phyloP scores from a whole-genome alignment of 2,797 vertebrate genomes.

The Hylomyscus alleni region DNA sequence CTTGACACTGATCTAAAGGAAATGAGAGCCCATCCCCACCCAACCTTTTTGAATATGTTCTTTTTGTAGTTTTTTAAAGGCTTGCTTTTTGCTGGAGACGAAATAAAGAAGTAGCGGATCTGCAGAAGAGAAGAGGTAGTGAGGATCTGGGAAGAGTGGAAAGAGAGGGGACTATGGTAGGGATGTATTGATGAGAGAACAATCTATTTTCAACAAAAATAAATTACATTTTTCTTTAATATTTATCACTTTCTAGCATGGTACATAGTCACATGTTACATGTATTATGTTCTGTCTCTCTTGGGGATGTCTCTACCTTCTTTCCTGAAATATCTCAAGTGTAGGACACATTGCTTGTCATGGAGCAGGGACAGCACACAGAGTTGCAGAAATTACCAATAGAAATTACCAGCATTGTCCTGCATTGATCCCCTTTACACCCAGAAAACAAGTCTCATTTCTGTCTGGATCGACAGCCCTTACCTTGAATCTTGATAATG shows the following conservation, averaged over 20 bases:
- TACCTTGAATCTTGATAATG: fast-evolving
- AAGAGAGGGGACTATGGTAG: not conserved
- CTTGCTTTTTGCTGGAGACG: not conserved
- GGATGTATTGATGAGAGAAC: not conserved
- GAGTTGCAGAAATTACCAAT: not conserved
- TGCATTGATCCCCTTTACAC: not conserved
- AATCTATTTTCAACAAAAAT: not conserved
- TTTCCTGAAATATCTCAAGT: not conserved
- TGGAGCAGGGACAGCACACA: not conserved
- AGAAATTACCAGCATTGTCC: too few species aligned
- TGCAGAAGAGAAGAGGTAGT: not conserved
- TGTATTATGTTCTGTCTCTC: not conserved
- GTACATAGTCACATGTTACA: not conserved
- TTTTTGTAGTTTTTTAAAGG: not conserved
- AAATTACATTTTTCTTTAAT: not conserved
- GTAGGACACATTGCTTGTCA: not conserved
- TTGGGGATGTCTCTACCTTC: not conserved
- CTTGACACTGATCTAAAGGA: too few species aligned
- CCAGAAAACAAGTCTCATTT: not conserved
- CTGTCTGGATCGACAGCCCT: not conserved
- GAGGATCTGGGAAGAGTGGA: not conserved
- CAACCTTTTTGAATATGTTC: not conserved
- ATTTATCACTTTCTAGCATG: not conserved
- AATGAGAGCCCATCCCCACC: too few species aligned
- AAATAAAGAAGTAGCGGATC: not conserved